phyloP scores from a whole-genome alignment of 2,113 vertebrate species.

The Plestiodon gilberti region DNA sequence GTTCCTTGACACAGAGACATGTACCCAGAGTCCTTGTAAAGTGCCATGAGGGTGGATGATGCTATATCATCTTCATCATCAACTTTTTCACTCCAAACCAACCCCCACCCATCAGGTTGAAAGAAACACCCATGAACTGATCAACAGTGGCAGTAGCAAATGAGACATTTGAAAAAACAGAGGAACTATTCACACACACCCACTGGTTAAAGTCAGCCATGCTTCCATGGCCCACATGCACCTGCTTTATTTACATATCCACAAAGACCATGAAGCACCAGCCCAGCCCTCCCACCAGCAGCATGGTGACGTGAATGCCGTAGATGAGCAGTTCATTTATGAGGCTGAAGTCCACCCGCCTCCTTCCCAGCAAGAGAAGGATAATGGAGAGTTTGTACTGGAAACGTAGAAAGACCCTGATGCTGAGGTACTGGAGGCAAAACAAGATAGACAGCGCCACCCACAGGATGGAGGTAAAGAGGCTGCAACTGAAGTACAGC shows the following conservation, averaged over 20 bases:
- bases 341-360: conserved; percentile 90
- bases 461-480: conserved; percentile 95
- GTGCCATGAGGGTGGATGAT: too few species aligned
- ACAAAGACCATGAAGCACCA: conserved; percentile 99
- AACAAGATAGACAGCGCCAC: conserved; percentile 91
- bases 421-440: conserved; percentile 92
- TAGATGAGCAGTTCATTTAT: conserved; percentile 95
- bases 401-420: conserved; percentile 90
- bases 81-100: neutral
- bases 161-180: neutral
- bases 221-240: conserved; percentile 60
- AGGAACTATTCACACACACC: neutral
- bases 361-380: conserved; percentile 89
- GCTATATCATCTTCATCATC: neutral
- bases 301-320: conserved; percentile 95
- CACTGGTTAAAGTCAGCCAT: conserved; percentile 36
- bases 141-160: conserved; percentile 28
- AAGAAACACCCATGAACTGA: conserved; percentile 36
- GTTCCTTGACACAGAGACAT: too few species aligned
- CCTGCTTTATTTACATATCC: conserved; percentile 88
- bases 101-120: neutral
- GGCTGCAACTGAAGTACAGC: conserved; percentile 96
- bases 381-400: conserved; percentile 96
- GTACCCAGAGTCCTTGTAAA: too few species aligned
- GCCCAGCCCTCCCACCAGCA: conserved; percentile 94